Base-by-base conservation (phyloP, 2,797 vertebrate genomes). In the Cynopterus sphinx region DNA sequence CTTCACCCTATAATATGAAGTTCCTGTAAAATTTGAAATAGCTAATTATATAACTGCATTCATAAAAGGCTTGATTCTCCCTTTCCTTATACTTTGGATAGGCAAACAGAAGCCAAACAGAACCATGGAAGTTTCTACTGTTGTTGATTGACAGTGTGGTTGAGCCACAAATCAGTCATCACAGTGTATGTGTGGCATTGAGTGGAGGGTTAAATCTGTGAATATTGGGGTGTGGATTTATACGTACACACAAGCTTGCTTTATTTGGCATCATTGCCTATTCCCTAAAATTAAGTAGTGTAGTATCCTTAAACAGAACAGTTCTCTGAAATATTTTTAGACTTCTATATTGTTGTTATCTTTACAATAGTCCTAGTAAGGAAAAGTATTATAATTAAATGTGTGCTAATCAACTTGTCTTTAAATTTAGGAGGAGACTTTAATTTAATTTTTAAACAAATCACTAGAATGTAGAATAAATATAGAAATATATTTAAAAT, bases 361-460 rank as follows among this genome's bases (percentile, higher is more conserved):
- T 22, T 87, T 92, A 88, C 91, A 22, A 51, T 86, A 89, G 53
- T 82, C 68, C 57, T 86, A 74, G 53, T 91, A 81, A 31, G 46
- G 17, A 68, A 74, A 83, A 31, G 36, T 71, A n/a, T 71, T 90
- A 57, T 84, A 90, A 83, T 90, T 91, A 87, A 93, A 65, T 87
- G 31, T 43, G 46, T 95, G 65, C 26, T 51, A 92, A 90, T 77
- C 46, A 93, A 46, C 49, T 88, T 90, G 61, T 91, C 46, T 85
- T 90, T 93, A 97, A 92, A 85, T 89, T 95, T 96, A 90, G 22
- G 33, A 53, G 46, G 19, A 68, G 22, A 87, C 63, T 88, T 91
- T 95, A 63, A 86, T 81, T 94, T 93, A 79, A 21, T 77, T 88
- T 91, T 83, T 70, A 94, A 93, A 78, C 6, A 55, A 87, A 84